Base-by-base conservation (phyloP, 2,888 invertebrate species). In the Microctonus hyperodae region DNA sequence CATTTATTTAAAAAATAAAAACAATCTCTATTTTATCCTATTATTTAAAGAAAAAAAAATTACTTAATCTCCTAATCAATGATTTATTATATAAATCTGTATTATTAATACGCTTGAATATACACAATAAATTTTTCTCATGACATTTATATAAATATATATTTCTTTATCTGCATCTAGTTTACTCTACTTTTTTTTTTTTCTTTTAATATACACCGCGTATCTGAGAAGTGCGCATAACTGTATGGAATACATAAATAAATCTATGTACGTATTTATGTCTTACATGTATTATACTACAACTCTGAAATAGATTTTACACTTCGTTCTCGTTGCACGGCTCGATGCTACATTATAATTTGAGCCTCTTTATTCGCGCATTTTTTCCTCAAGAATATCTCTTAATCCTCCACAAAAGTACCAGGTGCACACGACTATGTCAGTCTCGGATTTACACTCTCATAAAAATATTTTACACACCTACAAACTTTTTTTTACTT, bases 1-100 rank as follows among this genome's bases (percentile, higher is more conserved):
- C 44, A 44, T 44, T 33, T 1, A 33, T 85, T 79, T 85, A 79
- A 2, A 63, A 68, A 65, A 28, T 55, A 20, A 53, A 23, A 62
- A 9, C 33, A 56, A 59, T 31, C 50, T 51, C 59, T 22, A n/a
- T 28, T n/a, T 22, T 10, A 40, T 31, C 16, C n/a, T 51, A 28
- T n/a, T n/a, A 13, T 31, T 50, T n/a, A n/a, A n/a, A n/a, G n/a
- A n/a, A n/a, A n/a, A n/a, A n/a, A n/a, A n/a, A n/a, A n/a, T n/a
- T n/a, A n/a, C n/a, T n/a, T n/a, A 11, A 13, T 13, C n/a, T 37
- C 13, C 2, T 2, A n/a, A 37, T 37, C 13, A 37, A 37, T 37
- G n/a, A 37, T 37, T n/a, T n/a, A 37, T 37, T 11, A n/a, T 3
- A 2, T n/a, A 37, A 37, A 13, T 37, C n/a, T 1, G 1, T 25